phyloP scores from a whole-genome alignment of 2,888 invertebrate species.

The Torymus aiolomorphi region DNA sequence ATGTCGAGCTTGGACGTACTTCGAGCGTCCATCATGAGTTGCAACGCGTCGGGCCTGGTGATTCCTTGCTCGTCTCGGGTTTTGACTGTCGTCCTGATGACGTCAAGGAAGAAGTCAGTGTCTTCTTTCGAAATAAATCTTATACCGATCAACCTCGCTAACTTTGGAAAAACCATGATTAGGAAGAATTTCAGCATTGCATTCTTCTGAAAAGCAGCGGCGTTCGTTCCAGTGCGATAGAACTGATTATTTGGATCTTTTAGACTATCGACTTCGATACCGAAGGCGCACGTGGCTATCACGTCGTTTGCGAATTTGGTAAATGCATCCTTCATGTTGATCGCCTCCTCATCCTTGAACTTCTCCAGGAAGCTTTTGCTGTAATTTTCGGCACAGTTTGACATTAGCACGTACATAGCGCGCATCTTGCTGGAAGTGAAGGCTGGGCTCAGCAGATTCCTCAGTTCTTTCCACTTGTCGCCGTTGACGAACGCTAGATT shows the following conservation, averaged over 20 bases:
- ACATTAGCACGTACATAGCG: slow-evolving; percentile 63
- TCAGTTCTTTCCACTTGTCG: slow-evolving; percentile 60
- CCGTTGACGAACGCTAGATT: slow-evolving; percentile 50
- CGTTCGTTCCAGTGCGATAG: slow-evolving; percentile 65
- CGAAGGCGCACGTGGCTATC: slow-evolving; percentile 76
- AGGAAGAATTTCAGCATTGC: slow-evolving; percentile 54
- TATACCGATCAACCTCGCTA: slow-evolving; percentile 50
- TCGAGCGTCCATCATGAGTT: slow-evolving; percentile 77
- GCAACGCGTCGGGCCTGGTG: slow-evolving; percentile 78
- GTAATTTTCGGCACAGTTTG: slow-evolving; percentile 60
- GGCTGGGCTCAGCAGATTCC: slow-evolving; percentile 62
- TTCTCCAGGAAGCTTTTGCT: slow-evolving; percentile 53
- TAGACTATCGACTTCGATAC: slow-evolving; percentile 71
- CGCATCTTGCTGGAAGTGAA: slow-evolving; percentile 63
- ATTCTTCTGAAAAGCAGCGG: slow-evolving; percentile 54
- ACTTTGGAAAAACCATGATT: slow-evolving; percentile 39
- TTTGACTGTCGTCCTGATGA: slow-evolving; percentile 61
- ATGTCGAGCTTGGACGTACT: slow-evolving; percentile 59
- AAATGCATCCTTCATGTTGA: slow-evolving; percentile 73
- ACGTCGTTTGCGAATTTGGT: slow-evolving; percentile 74
- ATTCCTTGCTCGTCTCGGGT: slow-evolving; percentile 60
- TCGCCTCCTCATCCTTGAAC: slow-evolving; percentile 33
- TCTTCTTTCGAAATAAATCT: slow-evolving; percentile 20
- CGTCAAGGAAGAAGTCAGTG: slow-evolving; percentile 44
- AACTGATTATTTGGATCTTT: slow-evolving; percentile 68